Evolutionary conservation across 2,888 invertebrate genomes (phyloP).

Genomic region (Synergus laeviventris): DNA sequence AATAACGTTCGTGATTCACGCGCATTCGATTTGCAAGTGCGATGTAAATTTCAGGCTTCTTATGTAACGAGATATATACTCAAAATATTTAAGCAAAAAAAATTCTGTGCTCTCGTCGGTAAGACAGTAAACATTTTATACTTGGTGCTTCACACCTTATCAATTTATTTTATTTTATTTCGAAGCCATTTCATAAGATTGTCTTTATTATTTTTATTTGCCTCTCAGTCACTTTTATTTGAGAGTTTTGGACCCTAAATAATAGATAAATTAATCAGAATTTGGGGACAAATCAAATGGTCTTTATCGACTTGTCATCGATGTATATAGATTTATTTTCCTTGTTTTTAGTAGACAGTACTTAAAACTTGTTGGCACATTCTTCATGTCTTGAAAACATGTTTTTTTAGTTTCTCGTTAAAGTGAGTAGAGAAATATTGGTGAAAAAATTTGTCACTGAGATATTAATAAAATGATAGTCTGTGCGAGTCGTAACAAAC

Average conservation of each 20-base stretch:
- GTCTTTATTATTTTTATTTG: background rate
- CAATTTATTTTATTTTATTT: too few species aligned
- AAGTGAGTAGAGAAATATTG: conserved; percentile 17
- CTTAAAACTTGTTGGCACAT: background rate
- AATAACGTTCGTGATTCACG: conserved; percentile 26
- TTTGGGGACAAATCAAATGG: too few species aligned
- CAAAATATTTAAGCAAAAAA: background rate
- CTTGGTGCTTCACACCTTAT: too few species aligned
- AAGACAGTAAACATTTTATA: background rate
- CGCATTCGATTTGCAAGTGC: background rate
- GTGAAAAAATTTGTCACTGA: conserved; percentile 27
- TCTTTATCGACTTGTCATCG: background rate
- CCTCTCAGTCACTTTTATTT: background rate
- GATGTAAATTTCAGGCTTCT: conserved; percentile 14
- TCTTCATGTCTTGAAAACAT: background rate
- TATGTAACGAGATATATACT: conserved; percentile 9
- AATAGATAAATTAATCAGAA: too few species aligned
- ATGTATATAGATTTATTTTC: background rate
- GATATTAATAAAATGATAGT: conserved; percentile 24
- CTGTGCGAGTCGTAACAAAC: background rate
- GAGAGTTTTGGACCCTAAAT: background rate
- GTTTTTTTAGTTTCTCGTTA: conserved; percentile 5
- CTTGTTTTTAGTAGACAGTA: background rate
- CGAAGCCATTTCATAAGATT: background rate
- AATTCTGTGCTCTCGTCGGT: background rate